These are phyloP conservation scores for Holacanthus passer DNA, from an alignment of 2,113 vertebrate genomes.

Conservation along the genomic window DNA sequence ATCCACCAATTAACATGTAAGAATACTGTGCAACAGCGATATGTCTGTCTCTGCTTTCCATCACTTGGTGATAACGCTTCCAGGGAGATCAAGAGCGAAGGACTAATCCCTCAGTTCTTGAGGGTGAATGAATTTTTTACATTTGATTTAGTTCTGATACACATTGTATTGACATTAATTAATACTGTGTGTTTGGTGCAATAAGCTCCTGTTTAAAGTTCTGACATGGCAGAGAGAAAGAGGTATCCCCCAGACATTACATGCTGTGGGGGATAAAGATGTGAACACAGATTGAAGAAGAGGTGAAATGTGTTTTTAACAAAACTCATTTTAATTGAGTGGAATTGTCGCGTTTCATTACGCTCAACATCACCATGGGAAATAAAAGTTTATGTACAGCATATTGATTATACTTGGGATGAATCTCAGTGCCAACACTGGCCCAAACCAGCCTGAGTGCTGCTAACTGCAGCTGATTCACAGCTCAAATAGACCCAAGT, in stretches of 20 bases:
- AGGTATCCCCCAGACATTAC: too few species aligned
- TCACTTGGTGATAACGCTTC: slow-evolving; percentile 38
- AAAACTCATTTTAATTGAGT: slow-evolving; percentile 15
- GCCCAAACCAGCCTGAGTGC: slow-evolving; percentile 3
- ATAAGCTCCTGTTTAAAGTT: not conserved
- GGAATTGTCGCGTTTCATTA: slow-evolving; percentile 9
- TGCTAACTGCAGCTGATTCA: not conserved
- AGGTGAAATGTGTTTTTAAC: slow-evolving; percentile 6
- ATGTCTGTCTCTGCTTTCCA: slow-evolving; percentile 42
- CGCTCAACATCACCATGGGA: slow-evolving; percentile 3
- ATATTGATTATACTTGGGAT: slow-evolving; percentile 27
- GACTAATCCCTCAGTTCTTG: not conserved
- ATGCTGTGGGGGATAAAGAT: not conserved
- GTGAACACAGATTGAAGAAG: not conserved
- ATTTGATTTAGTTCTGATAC: not conserved
- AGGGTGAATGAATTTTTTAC: not conserved
- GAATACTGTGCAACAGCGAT: slow-evolving; percentile 31
- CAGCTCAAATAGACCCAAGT: not conserved
- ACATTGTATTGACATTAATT: not conserved
- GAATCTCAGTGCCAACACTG: slow-evolving; percentile 7
- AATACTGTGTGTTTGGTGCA: not conserved
- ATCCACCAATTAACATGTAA: slow-evolving; percentile 44
- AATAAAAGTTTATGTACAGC: slow-evolving; percentile 25
- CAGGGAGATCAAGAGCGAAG: slow-evolving; percentile 24
- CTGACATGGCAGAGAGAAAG: not conserved